Evolutionary conservation across 1,140 invertebrate species (phyloP), one percentile per base, ranked within the genome.

Genomic region (Zaprionus capensis): DNA sequence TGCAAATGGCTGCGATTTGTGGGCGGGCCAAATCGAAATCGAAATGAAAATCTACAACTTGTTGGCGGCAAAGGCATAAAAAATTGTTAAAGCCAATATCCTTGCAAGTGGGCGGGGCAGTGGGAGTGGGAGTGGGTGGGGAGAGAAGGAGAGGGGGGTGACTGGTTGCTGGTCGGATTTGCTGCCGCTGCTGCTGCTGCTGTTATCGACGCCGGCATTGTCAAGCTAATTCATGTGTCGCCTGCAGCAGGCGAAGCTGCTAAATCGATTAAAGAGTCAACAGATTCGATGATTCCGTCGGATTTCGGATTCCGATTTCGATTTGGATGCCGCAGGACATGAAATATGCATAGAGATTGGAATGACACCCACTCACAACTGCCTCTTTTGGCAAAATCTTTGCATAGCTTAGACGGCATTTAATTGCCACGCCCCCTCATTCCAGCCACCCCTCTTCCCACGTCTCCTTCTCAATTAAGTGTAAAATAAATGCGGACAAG

Each of bases 211-310:
- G 62, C 53, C 61, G 55, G 63, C 56, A 90, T 88, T 88, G 86
- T 88, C 72, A 72, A 79, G 86, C 85, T 88, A 88, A 88, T 90
- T 88, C 85, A 90, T 88, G 85, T 88, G 85, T 88, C 85, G 85
- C 59, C 70, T 90, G 81, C 85, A 88, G 85, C 75, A 87, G 69
- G 57, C 70, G 69, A 68, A 38, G 66, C 80, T 83, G 70, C 71
- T 80, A 80, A 90, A 90, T 88, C 85, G 85, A 80, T 90, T 90
- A 82, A 90, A 90, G 82, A 88, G 85, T 84, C 79, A 86, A 81
- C 82, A 71, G 63, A 46, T 84, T 80, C 83, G n/a, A 46, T 17
- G 41, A 46, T 46, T 46, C 41, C n/a, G 41, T 46, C 41, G 70
- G 67, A 62, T 75, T 80, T 55, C 49, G 64, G 58, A 51, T 81